Evolutionary conservation across 2,113 vertebrate genomes (phyloP).

Genomic region (Urocynchramus pylzowi): DNA sequence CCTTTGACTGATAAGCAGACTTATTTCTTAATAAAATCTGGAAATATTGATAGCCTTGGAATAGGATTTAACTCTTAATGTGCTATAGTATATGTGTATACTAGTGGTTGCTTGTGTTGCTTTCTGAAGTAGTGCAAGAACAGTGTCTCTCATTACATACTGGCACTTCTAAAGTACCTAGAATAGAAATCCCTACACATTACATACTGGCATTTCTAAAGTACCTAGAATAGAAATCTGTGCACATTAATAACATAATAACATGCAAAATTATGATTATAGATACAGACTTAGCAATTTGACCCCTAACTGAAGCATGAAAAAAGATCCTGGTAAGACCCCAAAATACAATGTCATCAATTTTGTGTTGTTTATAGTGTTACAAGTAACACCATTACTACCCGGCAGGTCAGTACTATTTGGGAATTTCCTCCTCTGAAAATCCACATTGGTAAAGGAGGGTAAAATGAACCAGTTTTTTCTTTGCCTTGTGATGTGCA

Average conservation of each 20-base stretch:
- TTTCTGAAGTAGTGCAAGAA: neutral
- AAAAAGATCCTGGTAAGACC: neutral
- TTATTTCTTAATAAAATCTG: neutral
- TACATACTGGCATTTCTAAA: neutral
- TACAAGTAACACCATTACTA: neutral
- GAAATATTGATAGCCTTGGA: neutral
- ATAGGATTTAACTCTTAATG: neutral
- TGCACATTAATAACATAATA: neutral
- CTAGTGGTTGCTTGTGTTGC: neutral
- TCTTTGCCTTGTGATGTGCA: neutral
- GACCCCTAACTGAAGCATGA: neutral
- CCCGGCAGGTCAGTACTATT: neutral
- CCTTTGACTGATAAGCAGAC: rapidly evolving
- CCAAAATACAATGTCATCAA: neutral
- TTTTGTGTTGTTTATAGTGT: neutral
- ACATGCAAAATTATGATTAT: neutral
- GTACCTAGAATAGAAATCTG: neutral
- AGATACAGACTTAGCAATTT: neutral
- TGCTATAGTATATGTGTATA: too few species aligned
- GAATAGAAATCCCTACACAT: neutral
- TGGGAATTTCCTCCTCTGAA: neutral
- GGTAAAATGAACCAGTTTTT: neutral
- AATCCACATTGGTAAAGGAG: neutral
- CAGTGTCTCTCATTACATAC: neutral
- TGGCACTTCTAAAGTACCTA: neutral